Evolutionary conservation across 2,797 vertebrate genomes (phyloP), one percentile per base, ranked within the genome.

Genomic region (Graptemys geographica): DNA sequence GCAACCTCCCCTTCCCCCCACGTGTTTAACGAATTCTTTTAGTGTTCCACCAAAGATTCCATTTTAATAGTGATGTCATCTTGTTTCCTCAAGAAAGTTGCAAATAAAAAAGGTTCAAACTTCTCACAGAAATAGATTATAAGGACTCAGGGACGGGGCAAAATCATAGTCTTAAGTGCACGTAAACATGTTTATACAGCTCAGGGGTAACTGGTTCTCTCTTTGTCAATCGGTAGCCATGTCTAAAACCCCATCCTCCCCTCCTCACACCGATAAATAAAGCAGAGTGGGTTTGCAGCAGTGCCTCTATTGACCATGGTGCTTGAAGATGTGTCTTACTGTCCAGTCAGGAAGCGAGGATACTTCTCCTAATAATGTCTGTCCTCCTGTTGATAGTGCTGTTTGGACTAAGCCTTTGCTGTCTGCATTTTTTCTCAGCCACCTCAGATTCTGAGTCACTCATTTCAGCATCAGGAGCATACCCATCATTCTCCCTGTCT

Each of bases 291-390:
- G 92, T 85, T 86, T 76, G 89, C n/a, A 90, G 89, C 95, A 94
- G 94, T 90, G 93, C 90, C 88, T 92, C 84, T 72, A 12, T 62
- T 27, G 79, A 78, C 49, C 82, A 31, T 21, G 19, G 88, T 80
- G 93, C 84, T 79, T 79, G 87, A 7, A 72, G 79, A 78, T 7
- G 1, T 5, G 25, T 37, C 16, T 31, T 62, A 1, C 55, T 7
- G 83, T 74, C 47, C 86, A 84, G 93, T 99, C 99, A 99, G 88
- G 99, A 99, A 11, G 99, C 99, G 95, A 99, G 96, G 94, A 99
- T 99, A 89, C 99, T 99, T 3, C 98, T 98, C 55, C 99, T 98
- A 92, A 99, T 99, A 92, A 99, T 98, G 97, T 99, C 99, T 0
- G 99, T 98, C 96, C 99, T 98, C 79, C 99, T 98, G 82, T 96